Percentiles rank a stretch among this genome's conserved stretches.
Evolutionary conservation across 1,140 invertebrate species (phyloP).

Genomic region (Drosophila athabasca): DNA sequence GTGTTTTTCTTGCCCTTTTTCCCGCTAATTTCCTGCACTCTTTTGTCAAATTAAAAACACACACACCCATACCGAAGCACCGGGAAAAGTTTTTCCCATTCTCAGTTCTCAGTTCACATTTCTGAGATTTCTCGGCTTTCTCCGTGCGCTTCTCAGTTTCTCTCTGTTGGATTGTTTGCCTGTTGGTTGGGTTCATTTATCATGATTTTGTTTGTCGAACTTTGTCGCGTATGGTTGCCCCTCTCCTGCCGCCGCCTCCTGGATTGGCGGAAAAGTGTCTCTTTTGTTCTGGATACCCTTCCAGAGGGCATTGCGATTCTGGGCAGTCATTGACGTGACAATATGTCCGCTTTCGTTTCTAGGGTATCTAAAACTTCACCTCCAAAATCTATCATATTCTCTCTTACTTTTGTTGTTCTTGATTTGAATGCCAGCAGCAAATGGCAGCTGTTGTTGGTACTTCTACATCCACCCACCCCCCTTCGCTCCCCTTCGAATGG

Average conservation of each 20-base stretch:
- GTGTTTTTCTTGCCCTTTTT: conserved; percentile 69
- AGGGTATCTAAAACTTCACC: too few species aligned
- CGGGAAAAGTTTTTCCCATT: conserved; percentile 41
- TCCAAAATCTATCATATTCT: too few species aligned
- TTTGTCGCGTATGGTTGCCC: conserved; percentile 52
- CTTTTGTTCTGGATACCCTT: conserved; percentile 43
- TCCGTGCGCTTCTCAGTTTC: conserved; percentile 6
- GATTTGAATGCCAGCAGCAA: conserved; percentile 64
- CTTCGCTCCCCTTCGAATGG: not conserved
- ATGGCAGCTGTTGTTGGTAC: conserved; percentile 64
- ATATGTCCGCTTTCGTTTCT: too few species aligned
- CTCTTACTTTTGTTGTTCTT: conserved; percentile 32
- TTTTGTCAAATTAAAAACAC: conserved; percentile 79
- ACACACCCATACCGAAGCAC: conserved; percentile 28
- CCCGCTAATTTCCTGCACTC: conserved; percentile 70
- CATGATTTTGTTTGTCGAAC: conserved; percentile 81
- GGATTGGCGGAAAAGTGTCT: conserved; percentile 76
- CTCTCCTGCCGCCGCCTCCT: conserved; percentile 19
- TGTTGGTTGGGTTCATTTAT: conserved; percentile 77
- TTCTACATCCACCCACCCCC: not conserved
- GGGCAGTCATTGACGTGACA: too few species aligned
- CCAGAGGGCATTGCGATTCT: too few species aligned
- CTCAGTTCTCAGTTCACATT: too few species aligned
- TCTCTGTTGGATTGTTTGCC: conserved; percentile 46
- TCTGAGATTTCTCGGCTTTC: not conserved